Conservation (phyloP, 2,888 invertebrate species). For the Drosophila testacea region DNA sequence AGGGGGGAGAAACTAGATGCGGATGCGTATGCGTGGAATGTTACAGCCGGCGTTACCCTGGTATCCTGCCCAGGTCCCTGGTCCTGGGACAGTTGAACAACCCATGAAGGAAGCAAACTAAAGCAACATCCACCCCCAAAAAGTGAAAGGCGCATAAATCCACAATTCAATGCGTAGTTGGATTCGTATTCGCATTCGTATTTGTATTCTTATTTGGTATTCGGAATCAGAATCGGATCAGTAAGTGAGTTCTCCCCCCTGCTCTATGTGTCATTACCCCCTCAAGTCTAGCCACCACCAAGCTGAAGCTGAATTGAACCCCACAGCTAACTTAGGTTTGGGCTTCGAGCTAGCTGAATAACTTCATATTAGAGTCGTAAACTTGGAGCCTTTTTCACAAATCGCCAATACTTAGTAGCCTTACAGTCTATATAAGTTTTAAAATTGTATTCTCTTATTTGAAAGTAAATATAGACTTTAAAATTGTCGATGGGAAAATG, state of each 20-base stretch:
- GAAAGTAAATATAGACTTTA: too few relatives aligned
- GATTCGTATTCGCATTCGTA: conserved; percentile 42
- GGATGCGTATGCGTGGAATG: conserved; percentile 55
- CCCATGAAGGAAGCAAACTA: conserved; percentile 7
- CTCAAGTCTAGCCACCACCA: neutral
- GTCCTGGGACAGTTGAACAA: conserved; percentile 4
- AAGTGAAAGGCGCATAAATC: neutral
- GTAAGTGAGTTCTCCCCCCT: neutral
- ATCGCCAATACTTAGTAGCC: too few relatives aligned
- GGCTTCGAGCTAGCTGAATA: neutral
- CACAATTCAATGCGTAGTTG: conserved; percentile 55
- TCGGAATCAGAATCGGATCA: conserved; percentile 3
- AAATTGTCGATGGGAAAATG: too few relatives aligned
- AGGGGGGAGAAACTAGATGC: conserved; percentile 23
- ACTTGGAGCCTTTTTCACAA: too few relatives aligned
- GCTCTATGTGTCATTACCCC: neutral
- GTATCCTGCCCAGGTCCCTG: neutral
- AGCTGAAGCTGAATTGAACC: too few relatives aligned
- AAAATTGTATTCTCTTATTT: too few relatives aligned
- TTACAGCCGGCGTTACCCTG: conserved; percentile 45
- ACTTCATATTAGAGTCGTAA: too few relatives aligned
- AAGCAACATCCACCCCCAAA: conserved; percentile 60
- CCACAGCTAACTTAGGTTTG: neutral
- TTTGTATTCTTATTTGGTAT: conserved; percentile 23
- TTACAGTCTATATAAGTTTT: too few relatives aligned